Evolutionary conservation across 2,113 vertebrate genomes (phyloP), one percentile per base, ranked within the genome.

Genomic region (Thomomys bottae): DNA sequence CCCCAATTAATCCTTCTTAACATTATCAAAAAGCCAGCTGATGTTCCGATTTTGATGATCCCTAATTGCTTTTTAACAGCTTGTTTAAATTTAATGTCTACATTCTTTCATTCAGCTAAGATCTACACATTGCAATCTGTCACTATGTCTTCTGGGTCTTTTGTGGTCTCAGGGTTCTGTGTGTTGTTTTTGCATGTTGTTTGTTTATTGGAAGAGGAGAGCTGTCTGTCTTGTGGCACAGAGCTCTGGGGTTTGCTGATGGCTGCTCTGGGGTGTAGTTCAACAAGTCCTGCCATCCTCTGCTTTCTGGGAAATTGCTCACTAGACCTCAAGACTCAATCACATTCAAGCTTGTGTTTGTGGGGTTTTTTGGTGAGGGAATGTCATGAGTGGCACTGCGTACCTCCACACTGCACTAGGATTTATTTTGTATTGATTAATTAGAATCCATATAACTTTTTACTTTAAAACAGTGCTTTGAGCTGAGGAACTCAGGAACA

Each of bases 381-480:
- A 85, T 61, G 30, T 10, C 59, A 30, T 15, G n/a, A n/a, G n/a
- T n/a, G n/a, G n/a, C n/a, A n/a, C n/a, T n/a, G n/a, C n/a, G n/a
- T n/a, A n/a, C n/a, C n/a, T n/a, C n/a, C n/a, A n/a, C n/a, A n/a
- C n/a, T n/a, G n/a, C n/a, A n/a, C n/a, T n/a, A n/a, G 83, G 36
- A 45, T 70, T 79, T 34, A 64, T 92, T 88, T 79, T 92, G n/a
- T 23, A 67, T 71, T 71, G 42, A 45, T 61, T 30, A 49, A n/a
- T 34, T 32, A 8, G 21, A 61, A 9, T 67, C 71, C 79, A 32
- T 66, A 78, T 42, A 49, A n/a, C n/a, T n/a, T n/a, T n/a, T n/a
- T n/a, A n/a, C n/a, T n/a, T n/a, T n/a, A n/a, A n/a, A n/a, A n/a
- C n/a, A n/a, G n/a, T n/a, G n/a, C n/a, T n/a, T n/a, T n/a, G n/a